Conservation (phyloP, 2,113 vertebrate genomes). For the Natator depressus region DNA sequence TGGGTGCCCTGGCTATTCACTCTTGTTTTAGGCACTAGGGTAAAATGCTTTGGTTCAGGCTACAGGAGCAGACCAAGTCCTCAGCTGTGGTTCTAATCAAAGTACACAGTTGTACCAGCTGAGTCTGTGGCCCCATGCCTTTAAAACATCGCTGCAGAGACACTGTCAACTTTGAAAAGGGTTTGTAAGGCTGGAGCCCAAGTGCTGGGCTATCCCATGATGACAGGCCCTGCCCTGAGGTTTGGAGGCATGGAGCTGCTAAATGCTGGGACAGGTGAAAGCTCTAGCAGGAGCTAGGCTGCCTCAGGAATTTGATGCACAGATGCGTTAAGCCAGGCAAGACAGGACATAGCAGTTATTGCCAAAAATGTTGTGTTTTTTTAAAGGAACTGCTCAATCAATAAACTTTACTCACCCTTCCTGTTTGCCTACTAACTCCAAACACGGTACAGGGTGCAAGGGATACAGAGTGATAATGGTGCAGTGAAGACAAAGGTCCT, state of each 20-base stretch:
- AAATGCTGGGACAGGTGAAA: neutral
- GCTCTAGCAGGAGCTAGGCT: constrained; percentile 5
- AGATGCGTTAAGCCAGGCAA: constrained; percentile 48
- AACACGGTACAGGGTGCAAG: rapidly evolving
- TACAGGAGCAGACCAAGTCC: neutral
- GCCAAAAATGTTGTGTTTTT: constrained; percentile 76
- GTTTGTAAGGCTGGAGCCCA: too few relatives aligned
- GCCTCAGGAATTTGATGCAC: constrained; percentile 51
- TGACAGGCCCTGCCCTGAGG: neutral
- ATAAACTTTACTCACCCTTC: constrained; percentile 76
- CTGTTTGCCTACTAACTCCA: constrained; percentile 22
- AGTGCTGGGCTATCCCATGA: neutral
- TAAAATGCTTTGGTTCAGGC: neutral
- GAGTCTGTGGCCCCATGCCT: neutral
- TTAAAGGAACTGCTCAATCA: constrained; percentile 70
- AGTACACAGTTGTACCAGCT: neutral
- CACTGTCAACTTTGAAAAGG: neutral
- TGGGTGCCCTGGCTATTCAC: neutral
- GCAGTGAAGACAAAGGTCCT: neutral
- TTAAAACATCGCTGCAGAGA: neutral
- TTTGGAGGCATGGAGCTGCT: neutral
- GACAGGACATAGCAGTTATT: constrained; percentile 70
- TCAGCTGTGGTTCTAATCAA: neutral
- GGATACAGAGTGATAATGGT: neutral
- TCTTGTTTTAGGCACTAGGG: neutral